phyloP scores from a whole-genome alignment of 2,113 vertebrate genomes.

The Nyctereutes procyonoides region DNA sequence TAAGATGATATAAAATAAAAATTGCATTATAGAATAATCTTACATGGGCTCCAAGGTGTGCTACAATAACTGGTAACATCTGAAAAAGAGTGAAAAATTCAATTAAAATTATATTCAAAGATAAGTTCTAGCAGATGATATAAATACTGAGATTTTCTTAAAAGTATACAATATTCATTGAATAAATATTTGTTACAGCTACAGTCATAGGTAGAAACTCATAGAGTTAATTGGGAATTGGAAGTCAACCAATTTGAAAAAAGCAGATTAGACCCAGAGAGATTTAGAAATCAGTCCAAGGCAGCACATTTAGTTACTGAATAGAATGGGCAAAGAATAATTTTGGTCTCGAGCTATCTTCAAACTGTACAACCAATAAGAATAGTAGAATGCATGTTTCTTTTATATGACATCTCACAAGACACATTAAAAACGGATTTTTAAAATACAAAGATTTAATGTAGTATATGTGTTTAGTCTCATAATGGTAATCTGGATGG shows the following conservation, averaged over 20 bases:
- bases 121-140: background rate
- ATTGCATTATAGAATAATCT: background rate
- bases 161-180: background rate
- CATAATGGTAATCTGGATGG: background rate
- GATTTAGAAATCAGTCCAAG: background rate
- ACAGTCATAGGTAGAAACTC: background rate
- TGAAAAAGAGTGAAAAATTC: slow-evolving; percentile 18
- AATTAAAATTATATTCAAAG: slow-evolving; percentile 25
- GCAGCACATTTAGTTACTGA: background rate
- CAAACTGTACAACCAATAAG: background rate
- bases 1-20: slow-evolving; percentile 38
- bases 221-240: background rate
- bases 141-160: slow-evolving; percentile 7
- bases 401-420: background rate
- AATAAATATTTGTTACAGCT: background rate
- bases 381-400: background rate
- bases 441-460: background rate
- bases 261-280: background rate
- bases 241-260: background rate
- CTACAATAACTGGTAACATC: slow-evolving; percentile 73
- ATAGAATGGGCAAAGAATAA: background rate
- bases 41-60: slow-evolving; percentile 60
- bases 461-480: background rate
- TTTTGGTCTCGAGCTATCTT: background rate
- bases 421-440: background rate